phyloP scores from a whole-genome alignment of 2,797 vertebrate genomes.

The Phataginus tetradactyla region DNA sequence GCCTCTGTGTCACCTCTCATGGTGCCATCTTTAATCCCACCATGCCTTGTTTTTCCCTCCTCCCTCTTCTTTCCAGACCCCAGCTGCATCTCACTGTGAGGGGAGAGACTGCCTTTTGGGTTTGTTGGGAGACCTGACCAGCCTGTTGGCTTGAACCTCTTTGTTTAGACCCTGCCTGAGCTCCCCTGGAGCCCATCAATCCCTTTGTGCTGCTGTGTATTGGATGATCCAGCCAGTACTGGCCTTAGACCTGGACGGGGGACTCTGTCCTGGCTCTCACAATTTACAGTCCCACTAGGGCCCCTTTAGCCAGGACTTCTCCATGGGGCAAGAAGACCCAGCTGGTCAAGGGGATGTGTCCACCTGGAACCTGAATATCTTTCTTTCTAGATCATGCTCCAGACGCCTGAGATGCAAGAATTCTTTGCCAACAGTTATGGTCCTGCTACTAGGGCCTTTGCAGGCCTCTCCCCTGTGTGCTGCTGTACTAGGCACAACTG shows the following conservation, averaged over 20 bases:
- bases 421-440: not conserved
- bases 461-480: not conserved
- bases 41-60: too few relatives aligned
- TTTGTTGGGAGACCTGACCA: not conserved
- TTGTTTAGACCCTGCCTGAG: too few relatives aligned
- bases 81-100: not conserved
- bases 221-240: not conserved
- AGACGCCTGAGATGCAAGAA: not conserved
- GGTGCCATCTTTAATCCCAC: too few relatives aligned
- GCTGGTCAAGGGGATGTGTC: too few relatives aligned
- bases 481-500: not conserved
- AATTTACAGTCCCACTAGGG: not conserved
- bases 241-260: not conserved
- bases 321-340: not conserved
- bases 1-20: too few relatives aligned
- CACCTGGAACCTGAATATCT: not conserved
- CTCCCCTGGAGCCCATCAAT: not conserved
- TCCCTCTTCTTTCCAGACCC: not conserved
- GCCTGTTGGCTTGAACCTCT: not conserved
- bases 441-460: not conserved
- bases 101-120: not conserved
- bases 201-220: not conserved
- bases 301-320: not conserved
- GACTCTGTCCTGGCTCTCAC: not conserved
- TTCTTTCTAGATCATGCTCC: not conserved